Base-by-base conservation (phyloP, 2,888 invertebrate genomes). In the Kryphioiulus occultus region DNA sequence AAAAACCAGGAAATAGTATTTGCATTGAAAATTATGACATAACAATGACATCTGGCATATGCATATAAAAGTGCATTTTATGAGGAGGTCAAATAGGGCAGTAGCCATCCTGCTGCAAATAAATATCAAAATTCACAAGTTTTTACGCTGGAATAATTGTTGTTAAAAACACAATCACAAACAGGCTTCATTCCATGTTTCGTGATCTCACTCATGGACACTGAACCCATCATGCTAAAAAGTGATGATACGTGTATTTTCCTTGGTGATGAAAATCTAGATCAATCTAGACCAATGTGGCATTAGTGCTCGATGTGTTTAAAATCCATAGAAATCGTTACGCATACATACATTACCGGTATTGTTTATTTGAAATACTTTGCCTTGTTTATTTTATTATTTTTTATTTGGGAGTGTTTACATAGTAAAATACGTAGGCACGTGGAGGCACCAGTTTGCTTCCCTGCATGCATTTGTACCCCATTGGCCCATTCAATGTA, bases 401-500 rank as follows among this genome's bases (percentile, higher is more conserved):
- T 30, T 17, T 78, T 78, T 30, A 15, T 78, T 78, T 26, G 78
- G 78, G 68, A 78, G 78, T 30, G 78, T 78, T 78, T 78, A 30
- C 15, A 78, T 30, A 15, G 30, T 78, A 78, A 78, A 1, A 30
- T 15, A 78, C 30, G 30, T 3, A 78, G 78, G 30, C 78, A 78
- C 78, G 78, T 78, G 78, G 78, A 78, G 12, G 26, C 78, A 78
- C 26, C 78, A 30, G 78, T 78, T 30, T 30, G 15, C 30, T 30
- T 78, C 30, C 78, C 78, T 78, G 26, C 26, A 78, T 78, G 78
- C 78, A 78, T 78, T 78, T 78, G 26, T 78, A 78, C 26, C 26
- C 78, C 17, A 78, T 30, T 78, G 78, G 78, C 78, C 78, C 78
- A 78, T 78, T 78, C 78, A 78, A 78, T 78, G 78, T 78, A 78